Evolutionary conservation across 2,797 vertebrate species (phyloP).

Genomic region (Antennarius maculatus): DNA sequence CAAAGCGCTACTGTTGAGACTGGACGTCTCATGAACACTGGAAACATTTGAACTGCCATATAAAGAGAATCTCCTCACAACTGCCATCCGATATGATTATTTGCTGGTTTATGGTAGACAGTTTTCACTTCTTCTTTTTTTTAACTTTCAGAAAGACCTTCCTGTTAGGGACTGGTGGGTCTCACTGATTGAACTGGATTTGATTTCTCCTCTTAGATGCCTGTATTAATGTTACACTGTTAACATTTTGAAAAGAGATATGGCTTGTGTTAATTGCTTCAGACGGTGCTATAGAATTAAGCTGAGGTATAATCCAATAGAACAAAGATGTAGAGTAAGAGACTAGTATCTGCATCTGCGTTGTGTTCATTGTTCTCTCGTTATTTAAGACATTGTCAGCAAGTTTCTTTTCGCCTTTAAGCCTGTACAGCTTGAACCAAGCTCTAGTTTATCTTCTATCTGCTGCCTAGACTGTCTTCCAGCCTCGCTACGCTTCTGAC

Average conservation of each 20-base stretch:
- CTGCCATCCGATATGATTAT: conserved; percentile 71
- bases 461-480: conserved; percentile 61
- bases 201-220: conserved; percentile 42
- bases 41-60: conserved; percentile 73
- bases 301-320: conserved; percentile 65
- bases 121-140: conserved; percentile 64
- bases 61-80: conserved; percentile 62
- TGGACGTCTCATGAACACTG: conserved; percentile 69
- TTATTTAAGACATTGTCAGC: conserved; percentile 52
- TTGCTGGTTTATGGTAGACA: conserved; percentile 66
- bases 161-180: conserved; percentile 18
- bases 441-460: conserved; percentile 18
- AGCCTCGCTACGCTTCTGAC: conserved; percentile 27
- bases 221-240: conserved; percentile 50
- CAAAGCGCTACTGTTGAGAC: conserved; percentile 55
- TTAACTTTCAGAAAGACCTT: neutral
- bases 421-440: conserved; percentile 35
- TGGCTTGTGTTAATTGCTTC: conserved; percentile 63
- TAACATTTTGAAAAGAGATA: conserved; percentile 42
- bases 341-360: conserved; percentile 51
- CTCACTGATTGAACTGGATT: conserved; percentile 60
- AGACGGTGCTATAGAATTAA: conserved; percentile 74
- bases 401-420: conserved; percentile 39
- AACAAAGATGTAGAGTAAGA: conserved; percentile 64
- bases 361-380: conserved; percentile 32